Evolutionary conservation across 1,140 invertebrate genomes (phyloP).

Genomic region (Cherax destructor): DNA sequence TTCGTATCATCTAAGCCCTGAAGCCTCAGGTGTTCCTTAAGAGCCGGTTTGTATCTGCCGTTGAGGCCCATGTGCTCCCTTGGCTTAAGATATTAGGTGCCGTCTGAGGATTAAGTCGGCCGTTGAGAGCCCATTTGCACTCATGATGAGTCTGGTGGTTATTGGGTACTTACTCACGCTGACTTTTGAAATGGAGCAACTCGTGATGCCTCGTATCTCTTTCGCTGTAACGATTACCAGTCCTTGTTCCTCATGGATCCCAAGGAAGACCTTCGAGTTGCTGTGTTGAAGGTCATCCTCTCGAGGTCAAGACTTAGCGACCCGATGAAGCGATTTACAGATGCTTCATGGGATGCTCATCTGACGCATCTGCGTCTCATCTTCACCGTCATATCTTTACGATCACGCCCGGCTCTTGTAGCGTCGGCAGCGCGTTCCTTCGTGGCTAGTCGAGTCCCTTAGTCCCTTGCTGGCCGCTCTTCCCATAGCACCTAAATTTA

Average conservation of each 20-base stretch:
- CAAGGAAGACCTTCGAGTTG: neutral
- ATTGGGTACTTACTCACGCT: neutral
- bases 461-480: too few relatives aligned
- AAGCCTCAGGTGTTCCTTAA: neutral
- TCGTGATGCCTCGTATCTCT: neutral
- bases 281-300: neutral
- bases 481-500: too few relatives aligned
- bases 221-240: neutral
- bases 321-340: constrained; percentile 31
- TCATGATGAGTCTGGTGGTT: neutral
- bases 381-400: constrained; percentile 50
- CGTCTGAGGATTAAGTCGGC: constrained; percentile 32
- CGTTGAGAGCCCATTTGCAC: constrained; percentile 38
- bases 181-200: neutral
- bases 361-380: constrained; percentile 41
- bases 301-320: constrained; percentile 5
- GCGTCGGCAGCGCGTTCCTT: too few relatives aligned
- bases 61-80: neutral
- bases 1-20: neutral
- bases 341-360: constrained; percentile 40
- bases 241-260: neutral
- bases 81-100: constrained; percentile 37
- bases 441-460: too few relatives aligned
- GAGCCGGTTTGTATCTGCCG: constrained; percentile 29
- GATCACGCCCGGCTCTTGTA: neutral